Evolutionary conservation across 2,888 invertebrate genomes (phyloP), one percentile per base, ranked within the genome.

Genomic region (Eristalis pertinax): DNA sequence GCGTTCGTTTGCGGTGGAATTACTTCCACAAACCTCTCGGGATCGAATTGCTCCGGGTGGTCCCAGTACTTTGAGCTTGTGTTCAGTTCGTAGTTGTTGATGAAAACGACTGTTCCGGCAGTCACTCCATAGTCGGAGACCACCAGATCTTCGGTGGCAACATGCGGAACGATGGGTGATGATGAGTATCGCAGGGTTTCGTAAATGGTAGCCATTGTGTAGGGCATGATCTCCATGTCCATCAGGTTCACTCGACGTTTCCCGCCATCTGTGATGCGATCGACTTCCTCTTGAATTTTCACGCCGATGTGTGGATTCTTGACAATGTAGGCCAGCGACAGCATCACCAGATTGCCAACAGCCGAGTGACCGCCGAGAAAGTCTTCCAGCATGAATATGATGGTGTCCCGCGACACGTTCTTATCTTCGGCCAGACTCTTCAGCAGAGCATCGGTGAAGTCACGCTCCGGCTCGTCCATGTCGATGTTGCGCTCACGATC

Each of bases 81-180:
- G 91, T 98, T 98, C 22, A 98, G 91, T 88, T 96, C 95, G 91
- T 96, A 97, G 91, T 97, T 98, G 91, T 98, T 98, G 29, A 98
- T 95, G 90, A 98, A 96, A 0, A 98, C 95, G 73, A 97, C 94
- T 0, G 97, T 97, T 0, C 96, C 97, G 90, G 96, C 96, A 68
- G 95, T 95, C 0, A 98, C 95, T 0, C 94, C 94, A 90, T 95
- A 96, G 0, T 96, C 97, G 60, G 95, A 95, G 5, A 98, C 95
- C 0, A 94, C 94, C 0, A 96, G 95, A 90, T 96, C 95, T 89
- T 95, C 95, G 0, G 96, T 96, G 0, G 98, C 97, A 0, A 97
- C 97, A 91, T 98, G 98, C 0, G 98, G 98, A 0, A 98, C 98
- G 80, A 98, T 98, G 0, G 98, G 98, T 0, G 98, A 98, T 0